phyloP scores from a whole-genome alignment of 2,113 vertebrate species.

The Lepisosteus osseus region DNA sequence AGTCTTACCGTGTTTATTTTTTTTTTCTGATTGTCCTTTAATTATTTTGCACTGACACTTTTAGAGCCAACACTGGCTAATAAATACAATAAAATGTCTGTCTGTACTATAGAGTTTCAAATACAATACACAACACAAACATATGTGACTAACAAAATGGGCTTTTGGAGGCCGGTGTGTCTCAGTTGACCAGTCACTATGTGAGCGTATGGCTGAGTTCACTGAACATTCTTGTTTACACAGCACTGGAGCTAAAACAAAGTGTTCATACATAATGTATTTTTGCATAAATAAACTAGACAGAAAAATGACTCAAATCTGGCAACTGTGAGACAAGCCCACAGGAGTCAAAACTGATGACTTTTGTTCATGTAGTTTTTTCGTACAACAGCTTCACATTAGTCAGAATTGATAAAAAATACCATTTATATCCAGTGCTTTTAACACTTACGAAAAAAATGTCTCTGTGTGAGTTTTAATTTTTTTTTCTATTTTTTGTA shows the following conservation, averaged over 20 bases:
- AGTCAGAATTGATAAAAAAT: constrained; percentile 99
- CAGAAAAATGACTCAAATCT: constrained; percentile 88
- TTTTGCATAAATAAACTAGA: constrained; percentile 98
- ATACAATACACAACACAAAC: constrained; percentile 75
- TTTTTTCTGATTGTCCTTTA: constrained; percentile 85
- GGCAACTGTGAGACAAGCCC: constrained; percentile 88
- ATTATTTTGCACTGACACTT: constrained; percentile 76
- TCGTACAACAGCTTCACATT: constrained; percentile 99
- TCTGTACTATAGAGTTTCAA: constrained; percentile 79
- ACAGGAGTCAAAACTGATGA: constrained; percentile 88
- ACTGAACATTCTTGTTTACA: constrained; percentile 68
- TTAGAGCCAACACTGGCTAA: constrained; percentile 92
- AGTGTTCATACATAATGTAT: constrained; percentile 90
- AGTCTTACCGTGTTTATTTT: constrained; percentile 44
- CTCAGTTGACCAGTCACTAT: constrained; percentile 70
- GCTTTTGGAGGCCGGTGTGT: constrained; percentile 68
- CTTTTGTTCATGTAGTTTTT: constrained; percentile 88
- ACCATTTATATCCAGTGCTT: constrained; percentile 99
- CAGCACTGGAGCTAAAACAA: constrained; percentile 90
- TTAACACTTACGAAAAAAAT: constrained; percentile 94
- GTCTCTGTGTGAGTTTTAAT: constrained; percentile 77
- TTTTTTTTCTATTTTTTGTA: constrained; percentile 55
- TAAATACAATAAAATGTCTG: constrained; percentile 88
- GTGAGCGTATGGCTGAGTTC: constrained; percentile 66
- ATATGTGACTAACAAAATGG: constrained; percentile 67